Evolutionary conservation across 1,140 invertebrate species (phyloP).

Genomic region (Lamellibrachia luymesi): DNA sequence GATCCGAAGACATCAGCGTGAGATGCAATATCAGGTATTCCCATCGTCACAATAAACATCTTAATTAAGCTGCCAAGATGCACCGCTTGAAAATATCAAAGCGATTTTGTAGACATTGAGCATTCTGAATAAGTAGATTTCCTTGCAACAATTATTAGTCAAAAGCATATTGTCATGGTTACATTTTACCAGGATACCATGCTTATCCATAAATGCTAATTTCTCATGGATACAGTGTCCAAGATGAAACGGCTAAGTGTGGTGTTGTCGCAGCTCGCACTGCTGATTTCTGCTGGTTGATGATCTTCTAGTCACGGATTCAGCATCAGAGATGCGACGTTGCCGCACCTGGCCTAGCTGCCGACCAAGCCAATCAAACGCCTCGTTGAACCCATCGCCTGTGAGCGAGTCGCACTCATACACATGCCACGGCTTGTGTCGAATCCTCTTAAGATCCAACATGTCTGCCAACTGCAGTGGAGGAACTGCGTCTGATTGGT

Average conservation of each 20-base stretch:
- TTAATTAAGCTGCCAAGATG: background rate
- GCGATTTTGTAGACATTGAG: background rate
- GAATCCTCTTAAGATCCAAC: background rate
- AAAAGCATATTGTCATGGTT: no score
- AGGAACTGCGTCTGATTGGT: conserved; percentile 11
- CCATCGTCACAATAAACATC: background rate
- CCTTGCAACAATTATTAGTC: background rate
- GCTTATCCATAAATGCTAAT: no score
- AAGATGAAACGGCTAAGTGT: background rate
- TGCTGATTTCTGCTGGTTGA: background rate
- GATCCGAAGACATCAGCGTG: background rate
- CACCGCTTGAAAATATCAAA: background rate
- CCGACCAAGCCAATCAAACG: conserved; percentile 17
- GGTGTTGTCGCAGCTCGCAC: background rate
- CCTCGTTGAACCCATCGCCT: conserved; percentile 20
- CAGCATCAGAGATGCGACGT: background rate
- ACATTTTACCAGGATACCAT: no score
- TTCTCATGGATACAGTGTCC: no score
- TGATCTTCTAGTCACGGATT: background rate
- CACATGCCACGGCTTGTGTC: conserved; percentile 12
- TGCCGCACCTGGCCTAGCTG: background rate
- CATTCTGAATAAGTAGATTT: background rate
- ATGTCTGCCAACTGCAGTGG: conserved; percentile 13
- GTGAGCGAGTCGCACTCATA: conserved; percentile 3
- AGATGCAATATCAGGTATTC: background rate